Evolutionary conservation across 2,797 vertebrate species (phyloP).

Genomic region (Darevskia mixta): DNA sequence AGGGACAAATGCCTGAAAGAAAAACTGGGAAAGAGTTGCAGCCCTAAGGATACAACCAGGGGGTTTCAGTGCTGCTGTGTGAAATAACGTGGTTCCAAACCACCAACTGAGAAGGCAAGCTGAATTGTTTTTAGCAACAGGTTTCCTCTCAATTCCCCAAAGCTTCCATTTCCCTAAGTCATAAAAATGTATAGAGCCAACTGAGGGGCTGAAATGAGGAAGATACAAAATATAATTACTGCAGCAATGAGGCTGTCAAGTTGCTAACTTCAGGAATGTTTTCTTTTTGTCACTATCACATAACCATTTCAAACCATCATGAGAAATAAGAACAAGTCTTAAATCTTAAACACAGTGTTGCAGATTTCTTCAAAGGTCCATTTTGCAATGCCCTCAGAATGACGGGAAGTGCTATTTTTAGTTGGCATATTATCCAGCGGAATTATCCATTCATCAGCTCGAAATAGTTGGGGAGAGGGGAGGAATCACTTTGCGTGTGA

Average conservation of each 20-base stretch:
- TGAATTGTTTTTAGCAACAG: not conserved
- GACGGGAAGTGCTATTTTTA: not conserved
- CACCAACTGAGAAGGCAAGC: not conserved
- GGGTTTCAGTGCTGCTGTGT: not conserved
- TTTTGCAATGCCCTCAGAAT: not conserved
- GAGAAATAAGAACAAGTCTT: not conserved
- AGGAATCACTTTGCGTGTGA: not conserved
- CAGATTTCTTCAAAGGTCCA: not conserved
- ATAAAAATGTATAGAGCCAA: constrained; percentile 4
- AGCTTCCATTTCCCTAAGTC: not conserved
- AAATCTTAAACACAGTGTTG: not conserved
- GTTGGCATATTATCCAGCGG: not conserved
- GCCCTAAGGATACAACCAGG: not conserved
- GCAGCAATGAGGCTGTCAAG: not conserved
- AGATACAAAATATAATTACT: constrained; percentile 5
- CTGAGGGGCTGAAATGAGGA: not conserved
- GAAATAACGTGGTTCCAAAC: not conserved
- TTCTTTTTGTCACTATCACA: constrained; percentile 2
- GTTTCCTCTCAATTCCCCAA: not conserved
- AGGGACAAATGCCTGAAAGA: not conserved
- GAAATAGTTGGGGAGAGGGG: not conserved
- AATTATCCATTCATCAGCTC: not conserved
- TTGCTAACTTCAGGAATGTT: constrained; percentile 18
- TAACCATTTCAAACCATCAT: constrained; percentile 13
- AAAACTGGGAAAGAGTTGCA: not conserved